phyloP scores from a whole-genome alignment of 1,140 invertebrate genomes.

The Drosophila varians region DNA sequence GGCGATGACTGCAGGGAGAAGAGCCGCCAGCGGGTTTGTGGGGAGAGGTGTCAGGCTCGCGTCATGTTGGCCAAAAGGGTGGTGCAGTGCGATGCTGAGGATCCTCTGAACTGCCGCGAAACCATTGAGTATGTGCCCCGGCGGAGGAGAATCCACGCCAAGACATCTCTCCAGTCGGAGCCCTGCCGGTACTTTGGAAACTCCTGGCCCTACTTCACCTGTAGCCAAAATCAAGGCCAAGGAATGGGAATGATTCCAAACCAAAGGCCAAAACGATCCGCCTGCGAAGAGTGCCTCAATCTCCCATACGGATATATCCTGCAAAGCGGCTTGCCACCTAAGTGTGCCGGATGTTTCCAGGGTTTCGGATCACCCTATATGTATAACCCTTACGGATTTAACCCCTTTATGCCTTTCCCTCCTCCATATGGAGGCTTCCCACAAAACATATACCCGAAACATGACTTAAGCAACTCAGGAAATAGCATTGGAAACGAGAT shows the following conservation, averaged over 20 bases:
- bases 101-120: conserved; percentile 45
- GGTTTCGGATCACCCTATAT: conserved; percentile 20
- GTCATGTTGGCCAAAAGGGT: conserved; percentile 67
- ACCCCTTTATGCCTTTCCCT: conserved; percentile 18
- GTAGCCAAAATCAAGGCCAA: conserved; percentile 3
- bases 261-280: conserved; percentile 13
- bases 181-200: conserved; percentile 37
- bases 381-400: conserved; percentile 8
- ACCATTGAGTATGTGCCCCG: conserved; percentile 61
- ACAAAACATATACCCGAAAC: neutral
- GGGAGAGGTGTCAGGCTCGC: conserved; percentile 57
- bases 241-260: neutral
- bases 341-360: conserved; percentile 48
- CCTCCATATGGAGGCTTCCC: conserved; percentile 4
- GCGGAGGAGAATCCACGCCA: conserved; percentile 16
- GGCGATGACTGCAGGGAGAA: conserved; percentile 27
- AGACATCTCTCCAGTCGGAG: neutral
- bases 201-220: conserved; percentile 49
- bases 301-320: conserved; percentile 50
- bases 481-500: neutral
- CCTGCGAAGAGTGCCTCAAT: conserved; percentile 42
- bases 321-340: conserved; percentile 41
- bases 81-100: conserved; percentile 40
- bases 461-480: conserved; percentile 24
- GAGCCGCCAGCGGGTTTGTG: conserved; percentile 58